Conservation (phyloP, 2,113 vertebrate species). For the Hypomesus transpacificus region DNA sequence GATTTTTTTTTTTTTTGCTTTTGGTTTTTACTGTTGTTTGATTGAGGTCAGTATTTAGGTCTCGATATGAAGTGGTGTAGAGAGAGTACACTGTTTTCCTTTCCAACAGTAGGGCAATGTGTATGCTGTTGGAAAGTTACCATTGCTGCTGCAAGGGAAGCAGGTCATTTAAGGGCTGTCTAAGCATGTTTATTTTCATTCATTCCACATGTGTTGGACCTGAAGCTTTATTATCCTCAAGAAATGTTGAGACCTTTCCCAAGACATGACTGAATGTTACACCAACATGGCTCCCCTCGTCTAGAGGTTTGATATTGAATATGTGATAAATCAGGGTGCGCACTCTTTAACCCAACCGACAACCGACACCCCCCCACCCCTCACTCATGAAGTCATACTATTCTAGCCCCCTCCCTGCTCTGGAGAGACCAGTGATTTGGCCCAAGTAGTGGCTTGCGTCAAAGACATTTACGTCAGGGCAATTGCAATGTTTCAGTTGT, state of each 20-base stretch:
- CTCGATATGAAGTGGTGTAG: no score
- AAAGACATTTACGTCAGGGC: no score
- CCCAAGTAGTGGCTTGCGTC: no score
- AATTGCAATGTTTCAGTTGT: neutral
- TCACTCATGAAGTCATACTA: constrained; percentile 22
- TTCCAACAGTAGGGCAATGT: no score
- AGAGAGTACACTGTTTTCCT: no score
- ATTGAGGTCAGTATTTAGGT: no score
- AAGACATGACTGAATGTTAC: constrained; percentile 25
- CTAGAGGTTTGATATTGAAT: constrained; percentile 18
- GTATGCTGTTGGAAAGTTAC: no score
- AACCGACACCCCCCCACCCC: neutral
- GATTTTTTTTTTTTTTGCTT: no score
- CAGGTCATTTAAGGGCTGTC: neutral
- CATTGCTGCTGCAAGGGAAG: neutral
- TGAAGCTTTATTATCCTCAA: constrained; percentile 2
- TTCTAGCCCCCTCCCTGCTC: constrained; percentile 24
- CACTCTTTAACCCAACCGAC: constrained; percentile 5
- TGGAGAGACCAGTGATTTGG: neutral
- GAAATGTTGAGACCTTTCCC: constrained; percentile 2
- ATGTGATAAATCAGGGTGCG: constrained; percentile 30
- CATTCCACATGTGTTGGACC: constrained; percentile 12
- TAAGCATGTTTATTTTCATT: constrained; percentile 11
- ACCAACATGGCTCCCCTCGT: constrained; percentile 13
- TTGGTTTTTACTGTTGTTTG: no score